Evolutionary conservation across 2,888 invertebrate species (phyloP), one percentile per base, ranked within the genome.

Genomic region (Aricia artaxerxes): DNA sequence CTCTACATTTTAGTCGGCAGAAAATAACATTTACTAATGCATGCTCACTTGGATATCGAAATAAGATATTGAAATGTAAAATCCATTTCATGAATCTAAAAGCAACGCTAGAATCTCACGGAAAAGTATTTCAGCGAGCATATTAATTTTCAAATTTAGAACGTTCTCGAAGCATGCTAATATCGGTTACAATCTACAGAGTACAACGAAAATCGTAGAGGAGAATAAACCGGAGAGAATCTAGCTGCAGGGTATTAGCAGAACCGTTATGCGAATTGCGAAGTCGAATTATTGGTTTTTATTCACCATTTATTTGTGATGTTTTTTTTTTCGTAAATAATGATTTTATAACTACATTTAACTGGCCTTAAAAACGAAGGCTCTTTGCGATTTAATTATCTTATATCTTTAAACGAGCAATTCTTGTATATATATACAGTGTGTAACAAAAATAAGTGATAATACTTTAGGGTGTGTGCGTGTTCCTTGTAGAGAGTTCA

Each of bases 71-170:
- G 57, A 57, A 57, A 57, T 16, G 57, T 57, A 57, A 57, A 57
- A 57, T 57, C 57, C 4, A 57, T 57, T 57, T 57, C 57, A 57
- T 16, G 57, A 57, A 57, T 57, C 57, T 16, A 16, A 57, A 57
- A 57, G 57, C 57, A 57, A 24, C 61, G 61, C 24, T 7, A 24
- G 61, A 7, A 61, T 13, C 24, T 61, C n/a, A 24, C 24, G 24
- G 61, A 61, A 61, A 61, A 61, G 61, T 24, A 61, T 61, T 61
- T 61, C 24, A 61, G 24, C 61, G 61, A 61, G 24, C 61, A 24
- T 61, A 61, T 61, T 61, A 16, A 73, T 73, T 44, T 73, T 73
- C 16, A 44, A 44, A 44, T 44, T 73, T 49, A 57, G 53, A n/a
- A 73, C 44, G 31, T 31, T 49, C 31, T 24, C 53, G 75, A 24